Conservation (phyloP, 2,113 vertebrate species). For the Macheiramphus alcinus region DNA sequence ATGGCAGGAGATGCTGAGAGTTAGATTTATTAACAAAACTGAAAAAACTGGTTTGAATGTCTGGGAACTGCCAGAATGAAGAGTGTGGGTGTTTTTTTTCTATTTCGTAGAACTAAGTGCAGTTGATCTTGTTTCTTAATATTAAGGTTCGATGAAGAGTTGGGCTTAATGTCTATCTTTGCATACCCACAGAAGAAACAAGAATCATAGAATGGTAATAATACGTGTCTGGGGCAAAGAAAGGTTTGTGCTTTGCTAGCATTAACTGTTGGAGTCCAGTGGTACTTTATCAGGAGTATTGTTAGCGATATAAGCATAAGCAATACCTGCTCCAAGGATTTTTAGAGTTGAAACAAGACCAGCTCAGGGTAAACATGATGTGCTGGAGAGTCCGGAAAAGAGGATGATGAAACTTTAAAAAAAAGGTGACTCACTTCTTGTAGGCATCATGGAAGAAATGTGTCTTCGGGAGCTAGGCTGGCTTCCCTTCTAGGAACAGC, state of each 20-base stretch:
- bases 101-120: not conserved
- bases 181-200: not conserved
- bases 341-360: not conserved
- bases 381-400: not conserved
- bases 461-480: not conserved
- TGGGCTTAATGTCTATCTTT: not conserved
- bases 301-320: fast-evolving
- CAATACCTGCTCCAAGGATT: not conserved
- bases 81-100: not conserved
- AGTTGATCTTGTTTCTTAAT: not conserved
- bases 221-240: not conserved
- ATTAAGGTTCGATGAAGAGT: not conserved
- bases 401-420: not conserved
- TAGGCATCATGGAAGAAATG: constrained; percentile 28
- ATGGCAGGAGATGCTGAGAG: not conserved
- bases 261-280: fast-evolving
- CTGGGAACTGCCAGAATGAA: not conserved
- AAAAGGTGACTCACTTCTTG: constrained; percentile 40
- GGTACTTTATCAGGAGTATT: not conserved
- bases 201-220: no score
- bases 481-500: not conserved
- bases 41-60: not conserved
- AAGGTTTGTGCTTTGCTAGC: not conserved
- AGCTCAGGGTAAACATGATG: not conserved
- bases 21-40: not conserved